Evolutionary conservation across 2,797 vertebrate species (phyloP), one percentile per base, ranked within the genome.

Genomic region (Halcyon chelicuti): DNA sequence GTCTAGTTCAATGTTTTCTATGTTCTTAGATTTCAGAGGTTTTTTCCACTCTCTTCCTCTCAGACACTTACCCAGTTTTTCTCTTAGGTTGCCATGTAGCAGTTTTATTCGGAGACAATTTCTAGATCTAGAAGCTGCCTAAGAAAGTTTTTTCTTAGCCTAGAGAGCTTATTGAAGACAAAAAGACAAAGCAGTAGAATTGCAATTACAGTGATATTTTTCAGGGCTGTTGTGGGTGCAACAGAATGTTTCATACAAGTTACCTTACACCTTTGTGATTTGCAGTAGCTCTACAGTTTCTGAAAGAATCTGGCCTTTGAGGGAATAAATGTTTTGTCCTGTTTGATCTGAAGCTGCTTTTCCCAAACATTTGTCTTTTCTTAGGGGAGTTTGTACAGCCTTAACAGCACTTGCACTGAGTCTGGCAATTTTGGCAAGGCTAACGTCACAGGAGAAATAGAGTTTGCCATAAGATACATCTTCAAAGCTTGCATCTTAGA

Each of bases 381-480:
- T 62, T 88, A 98, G 98, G 98, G 98, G 91, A 98, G 98, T 72
- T 89, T 97, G 78, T 96, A 65, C 72, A 99, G 99, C 52, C 97
- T 94, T 86, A 98, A 97, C 96, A 99, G 98, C 97, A 97, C 97
- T 60, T 98, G 97, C 86, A 98, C 98, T 0, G 99, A 99, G 71
- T 96, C 94, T 40, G 97, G 98, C 39, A 95, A 96, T 67, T 98
- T 98, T 54, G 98, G 97, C 93, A 98, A 91, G 4, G 97, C 95
- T 66, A 66, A 94, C 1, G 62, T 99, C 79, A 95, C 98, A 0
- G 99, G 99, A 88, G 99, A 99, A 93, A 98, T 99, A 94, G 98
- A 99, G 90, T 92, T 99, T 74, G 98, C 98, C 28, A 35, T 99
- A 84, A 96, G 84, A 81, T 99, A 99, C 80, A 96, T 98, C 97